Percentiles rank a stretch among this genome's conserved stretches.
Conservation (phyloP, 2,888 invertebrate genomes). For the Molanna angustata region DNA sequence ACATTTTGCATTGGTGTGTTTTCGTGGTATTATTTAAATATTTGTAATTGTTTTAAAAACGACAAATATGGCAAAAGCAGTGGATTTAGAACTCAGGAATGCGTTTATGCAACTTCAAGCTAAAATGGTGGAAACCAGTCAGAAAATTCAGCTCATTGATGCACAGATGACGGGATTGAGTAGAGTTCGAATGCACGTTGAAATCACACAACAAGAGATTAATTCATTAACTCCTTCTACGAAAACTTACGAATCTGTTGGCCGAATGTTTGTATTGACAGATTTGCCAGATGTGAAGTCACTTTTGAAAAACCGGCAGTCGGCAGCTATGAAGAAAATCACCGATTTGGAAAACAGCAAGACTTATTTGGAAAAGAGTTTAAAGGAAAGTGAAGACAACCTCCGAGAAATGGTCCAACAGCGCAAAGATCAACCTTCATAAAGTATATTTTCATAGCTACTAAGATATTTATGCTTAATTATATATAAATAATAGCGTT, state of each 20-base stretch:
- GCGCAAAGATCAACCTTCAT: conserved; percentile 50
- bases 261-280: conserved; percentile 78
- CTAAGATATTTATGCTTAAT: too few relatives aligned
- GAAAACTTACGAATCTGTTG: conserved; percentile 76
- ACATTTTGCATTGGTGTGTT: conserved; percentile 9
- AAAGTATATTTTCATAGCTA: too few relatives aligned
- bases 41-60: background rate
- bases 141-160: conserved; percentile 76
- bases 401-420: conserved; percentile 79
- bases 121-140: conserved; percentile 77
- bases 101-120: conserved; percentile 80
- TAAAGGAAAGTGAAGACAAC: conserved; percentile 83
- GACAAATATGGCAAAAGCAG: conserved; percentile 51
- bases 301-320: conserved; percentile 60
- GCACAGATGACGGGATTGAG: conserved; percentile 70
- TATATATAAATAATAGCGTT: too few relatives aligned
- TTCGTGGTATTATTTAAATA: too few relatives aligned
- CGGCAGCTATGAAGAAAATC: conserved; percentile 62
- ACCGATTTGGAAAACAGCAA: conserved; percentile 72
- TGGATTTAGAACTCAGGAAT: conserved; percentile 62
- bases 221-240: conserved; percentile 60
- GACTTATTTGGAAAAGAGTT: conserved; percentile 72
- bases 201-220: conserved; percentile 67
- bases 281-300: conserved; percentile 62
- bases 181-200: conserved; percentile 65